Conservation (phyloP, 2,797 vertebrate genomes). For the Scarus forsteni region DNA sequence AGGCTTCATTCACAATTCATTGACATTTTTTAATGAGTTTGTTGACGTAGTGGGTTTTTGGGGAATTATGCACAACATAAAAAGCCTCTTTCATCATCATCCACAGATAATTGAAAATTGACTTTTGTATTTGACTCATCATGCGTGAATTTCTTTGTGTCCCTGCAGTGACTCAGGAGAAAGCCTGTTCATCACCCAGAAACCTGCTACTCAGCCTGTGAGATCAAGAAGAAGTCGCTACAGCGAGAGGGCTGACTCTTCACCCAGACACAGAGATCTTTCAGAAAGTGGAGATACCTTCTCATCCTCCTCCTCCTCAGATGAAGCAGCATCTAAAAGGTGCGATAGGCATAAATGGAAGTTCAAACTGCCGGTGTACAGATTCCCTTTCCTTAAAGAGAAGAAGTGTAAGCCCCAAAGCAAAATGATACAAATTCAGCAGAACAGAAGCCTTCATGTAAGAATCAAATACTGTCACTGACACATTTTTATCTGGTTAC, state of each 20-base stretch:
- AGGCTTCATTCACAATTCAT: too few species aligned
- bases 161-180: conserved; percentile 78
- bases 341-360: not conserved
- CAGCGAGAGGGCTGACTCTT: not conserved
- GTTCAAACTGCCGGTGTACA: conserved; percentile 54
- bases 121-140: not conserved
- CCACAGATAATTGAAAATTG: too few species aligned
- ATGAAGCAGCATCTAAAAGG: not conserved
- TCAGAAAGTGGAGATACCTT: conserved; percentile 11
- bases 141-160: not conserved
- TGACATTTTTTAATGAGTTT: too few species aligned
- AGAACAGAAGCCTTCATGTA: conserved; percentile 63
- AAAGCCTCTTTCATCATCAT: too few species aligned
- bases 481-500: not conserved
- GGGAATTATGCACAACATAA: too few species aligned
- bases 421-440: not conserved
- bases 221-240: conserved; percentile 5
- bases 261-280: not conserved
- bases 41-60: too few species aligned
- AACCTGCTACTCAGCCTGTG: conserved; percentile 21
- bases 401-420: conserved; percentile 4
- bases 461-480: conserved; percentile 11
- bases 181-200: conserved; percentile 81
- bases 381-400: conserved; percentile 82
- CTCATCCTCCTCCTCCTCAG: not conserved